These are phyloP conservation scores for Epinephelus coioides DNA, from an alignment of 2,797 vertebrate species.

Conservation along the genomic window DNA sequence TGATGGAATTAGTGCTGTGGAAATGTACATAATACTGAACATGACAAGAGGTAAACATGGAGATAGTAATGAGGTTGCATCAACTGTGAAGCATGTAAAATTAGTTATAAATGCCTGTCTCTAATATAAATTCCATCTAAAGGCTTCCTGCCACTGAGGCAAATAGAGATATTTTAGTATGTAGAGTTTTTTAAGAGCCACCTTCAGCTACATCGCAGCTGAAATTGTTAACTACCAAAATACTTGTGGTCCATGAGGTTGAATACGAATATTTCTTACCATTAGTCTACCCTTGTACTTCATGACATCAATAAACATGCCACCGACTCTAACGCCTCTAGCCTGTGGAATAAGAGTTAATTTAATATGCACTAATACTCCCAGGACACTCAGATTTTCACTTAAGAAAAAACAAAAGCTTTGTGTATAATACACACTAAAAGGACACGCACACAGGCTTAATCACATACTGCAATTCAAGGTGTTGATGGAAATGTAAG, in stretches of 20 bases:
- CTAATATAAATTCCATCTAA: background rate
- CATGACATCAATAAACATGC: slow-evolving; percentile 11
- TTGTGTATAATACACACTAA: slow-evolving; percentile 6
- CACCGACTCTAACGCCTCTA: background rate
- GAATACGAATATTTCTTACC: background rate
- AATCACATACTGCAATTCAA: slow-evolving; percentile 38
- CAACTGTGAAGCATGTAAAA: background rate
- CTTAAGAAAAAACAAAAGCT: slow-evolving; percentile 43
- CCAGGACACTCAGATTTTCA: slow-evolving; percentile 37
- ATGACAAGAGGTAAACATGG: background rate
- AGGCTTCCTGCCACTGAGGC: background rate
- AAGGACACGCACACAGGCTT: slow-evolving; percentile 24
- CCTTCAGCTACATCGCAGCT: background rate
- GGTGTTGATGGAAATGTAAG: slow-evolving; percentile 55
- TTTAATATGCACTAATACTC: slow-evolving; percentile 43
- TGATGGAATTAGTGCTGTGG: background rate
- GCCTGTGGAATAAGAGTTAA: slow-evolving; percentile 17
- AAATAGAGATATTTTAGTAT: background rate
- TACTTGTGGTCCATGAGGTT: background rate
- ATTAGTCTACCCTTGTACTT: background rate
- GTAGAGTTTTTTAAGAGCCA: background rate
- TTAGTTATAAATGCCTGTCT: background rate
- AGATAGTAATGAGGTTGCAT: background rate
- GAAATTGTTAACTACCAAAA: background rate
- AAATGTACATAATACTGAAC: background rate